phyloP scores from a whole-genome alignment of 2,888 invertebrate genomes.

The Drosophila percnosoma region DNA sequence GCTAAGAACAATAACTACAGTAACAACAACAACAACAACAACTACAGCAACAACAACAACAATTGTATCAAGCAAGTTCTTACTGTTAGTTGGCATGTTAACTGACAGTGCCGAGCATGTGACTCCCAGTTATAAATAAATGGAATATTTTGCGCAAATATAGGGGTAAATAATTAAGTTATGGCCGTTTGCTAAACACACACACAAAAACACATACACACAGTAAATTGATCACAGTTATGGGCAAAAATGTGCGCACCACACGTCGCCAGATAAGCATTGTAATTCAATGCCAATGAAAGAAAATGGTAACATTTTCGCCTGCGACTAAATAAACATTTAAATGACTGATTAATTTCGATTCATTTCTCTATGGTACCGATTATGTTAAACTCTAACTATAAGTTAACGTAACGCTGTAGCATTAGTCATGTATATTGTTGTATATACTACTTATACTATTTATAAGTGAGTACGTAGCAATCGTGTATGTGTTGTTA shows the following conservation, averaged over 20 bases:
- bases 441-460: conserved; percentile 17
- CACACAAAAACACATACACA: conserved; percentile 20
- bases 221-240: conserved; percentile 43
- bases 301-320: conserved; percentile 21
- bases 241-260: conserved; percentile 32
- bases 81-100: conserved; percentile 52
- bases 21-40: conserved; percentile 15
- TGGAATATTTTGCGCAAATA: conserved; percentile 51
- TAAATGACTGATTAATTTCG: conserved; percentile 58
- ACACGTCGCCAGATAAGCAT: conserved; percentile 24
- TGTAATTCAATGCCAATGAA: background rate
- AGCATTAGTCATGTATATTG: conserved; percentile 22
- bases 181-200: conserved; percentile 41
- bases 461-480: conserved; percentile 15
- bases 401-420: conserved; percentile 23
- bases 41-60: background rate
- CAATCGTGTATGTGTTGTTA: conserved; percentile 15
- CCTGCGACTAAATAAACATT: conserved; percentile 24
- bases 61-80: conserved; percentile 8
- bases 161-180: conserved; percentile 59
- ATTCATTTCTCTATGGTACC: conserved; percentile 15
- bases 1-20: conserved; percentile 5
- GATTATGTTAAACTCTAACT: conserved; percentile 16
- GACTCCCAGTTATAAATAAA: conserved; percentile 62
- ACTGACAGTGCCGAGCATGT: conserved; percentile 59